Percentiles rank a stretch among this genome's conserved stretches.
These are phyloP conservation scores for Drosophila multiciliata DNA, from an alignment of 2,888 invertebrate species.

Conservation along the genomic window DNA sequence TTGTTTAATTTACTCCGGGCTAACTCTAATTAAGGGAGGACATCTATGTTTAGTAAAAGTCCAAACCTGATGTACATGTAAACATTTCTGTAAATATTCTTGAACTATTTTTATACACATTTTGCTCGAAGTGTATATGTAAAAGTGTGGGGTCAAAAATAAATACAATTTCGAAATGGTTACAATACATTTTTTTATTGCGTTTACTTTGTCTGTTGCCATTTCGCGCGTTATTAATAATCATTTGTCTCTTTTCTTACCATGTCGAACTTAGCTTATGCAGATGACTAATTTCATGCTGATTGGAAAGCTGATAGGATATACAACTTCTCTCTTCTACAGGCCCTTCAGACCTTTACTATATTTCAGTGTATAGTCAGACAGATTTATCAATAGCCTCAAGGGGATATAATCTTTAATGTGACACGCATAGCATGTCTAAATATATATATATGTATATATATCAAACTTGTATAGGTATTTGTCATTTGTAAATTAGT, in stretches of 20 bases:
- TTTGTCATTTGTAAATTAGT: not conserved
- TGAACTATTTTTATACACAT: not conserved
- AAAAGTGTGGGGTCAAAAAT: not conserved
- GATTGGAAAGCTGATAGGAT: not conserved
- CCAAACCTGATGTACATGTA: not conserved
- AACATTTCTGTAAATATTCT: not conserved
- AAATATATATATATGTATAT: not conserved
- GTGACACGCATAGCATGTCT: not conserved
- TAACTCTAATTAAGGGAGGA: not conserved
- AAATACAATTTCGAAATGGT: not conserved
- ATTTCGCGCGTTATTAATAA: slow-evolving; percentile 4
- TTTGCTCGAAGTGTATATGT: not conserved
- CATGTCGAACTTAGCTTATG: not conserved
- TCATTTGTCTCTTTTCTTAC: not conserved
- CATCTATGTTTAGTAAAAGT: not conserved
- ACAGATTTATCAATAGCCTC: not conserved
- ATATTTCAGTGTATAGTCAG: not conserved
- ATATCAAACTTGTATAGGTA: not conserved
- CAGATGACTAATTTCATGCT: not conserved
- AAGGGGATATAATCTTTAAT: not conserved
- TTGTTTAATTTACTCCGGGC: not conserved
- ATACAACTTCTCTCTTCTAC: not conserved
- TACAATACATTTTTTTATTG: not conserved
- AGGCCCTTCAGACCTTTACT: not conserved
- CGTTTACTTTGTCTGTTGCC: not conserved